These are phyloP conservation scores for Lophius piscatorius DNA, from an alignment of 2,113 vertebrate genomes.

Conservation along the genomic window DNA sequence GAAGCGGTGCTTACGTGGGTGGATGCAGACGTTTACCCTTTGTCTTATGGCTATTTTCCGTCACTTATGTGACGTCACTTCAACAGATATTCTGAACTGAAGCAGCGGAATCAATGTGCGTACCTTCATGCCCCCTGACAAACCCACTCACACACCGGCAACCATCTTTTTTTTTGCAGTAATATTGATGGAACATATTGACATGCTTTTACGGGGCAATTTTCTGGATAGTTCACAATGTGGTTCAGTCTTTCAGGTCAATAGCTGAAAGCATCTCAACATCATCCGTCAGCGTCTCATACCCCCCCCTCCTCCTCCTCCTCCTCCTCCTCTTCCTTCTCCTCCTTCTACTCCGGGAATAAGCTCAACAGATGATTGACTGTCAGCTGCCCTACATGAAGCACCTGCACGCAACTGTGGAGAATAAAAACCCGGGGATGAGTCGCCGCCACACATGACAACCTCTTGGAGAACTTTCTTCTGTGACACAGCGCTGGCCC, in stretches of 20 bases:
- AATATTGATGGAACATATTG: constrained; percentile 42
- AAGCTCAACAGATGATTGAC: constrained; percentile 64
- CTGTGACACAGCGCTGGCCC: constrained; percentile 22
- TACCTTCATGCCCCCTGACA: constrained; percentile 6
- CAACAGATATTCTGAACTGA: constrained; percentile 18
- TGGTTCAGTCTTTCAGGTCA: constrained; percentile 55
- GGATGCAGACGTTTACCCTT: not conserved
- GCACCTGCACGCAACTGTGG: constrained; percentile 42
- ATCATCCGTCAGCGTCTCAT: constrained; percentile 65
- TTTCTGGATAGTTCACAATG: constrained; percentile 48
- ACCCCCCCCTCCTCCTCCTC: constrained; percentile 36
- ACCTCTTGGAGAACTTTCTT: constrained; percentile 26
- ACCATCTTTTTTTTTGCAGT: constrained; percentile 35
- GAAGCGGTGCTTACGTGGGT: no score
- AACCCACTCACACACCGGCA: constrained; percentile 33
- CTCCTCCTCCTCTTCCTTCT: no score
- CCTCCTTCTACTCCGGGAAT: constrained; percentile 33
- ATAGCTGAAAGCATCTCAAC: constrained; percentile 58
- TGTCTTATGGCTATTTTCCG: not conserved
- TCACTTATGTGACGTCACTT: constrained; percentile 13
- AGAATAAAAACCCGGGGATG: constrained; percentile 30
- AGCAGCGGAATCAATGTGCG: constrained; percentile 31
- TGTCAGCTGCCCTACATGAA: constrained; percentile 54
- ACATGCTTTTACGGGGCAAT: constrained; percentile 51
- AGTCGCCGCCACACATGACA: constrained; percentile 29